Evolutionary conservation across 2,113 vertebrate genomes (phyloP), one percentile per base, ranked within the genome.

Genomic region (Oxygymnocypris stewartii): DNA sequence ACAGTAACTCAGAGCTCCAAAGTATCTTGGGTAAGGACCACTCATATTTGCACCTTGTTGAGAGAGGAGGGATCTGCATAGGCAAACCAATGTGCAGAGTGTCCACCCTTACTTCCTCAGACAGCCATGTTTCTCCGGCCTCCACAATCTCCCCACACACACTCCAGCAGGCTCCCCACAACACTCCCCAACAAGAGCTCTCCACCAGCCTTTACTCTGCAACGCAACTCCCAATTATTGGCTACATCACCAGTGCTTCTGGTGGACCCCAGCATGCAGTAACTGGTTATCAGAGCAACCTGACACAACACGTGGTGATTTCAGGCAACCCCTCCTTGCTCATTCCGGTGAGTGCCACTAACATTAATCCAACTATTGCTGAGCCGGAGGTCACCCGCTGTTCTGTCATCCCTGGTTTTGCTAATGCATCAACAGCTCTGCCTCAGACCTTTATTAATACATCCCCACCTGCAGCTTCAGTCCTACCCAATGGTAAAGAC

Each of bases 241-340:
- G 97, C 88, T 99, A 98, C 90, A 96, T 98, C 93, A 97, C 94
- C 84, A 94, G 93, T 73, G 44, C 88, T 76, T 74, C 88, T 59
- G 82, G 89, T 40, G 93, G 80, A 11, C 78, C 94, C 76, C 94
- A 94, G 90, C 97, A 88, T 79, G 96, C 89, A n/a, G 92, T 93
- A 86, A 88, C 75, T 65, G 96, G 97, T 75, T 99, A 99, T 86
- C 97, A 96, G 1, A 88, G 96, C 89, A 93, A 95, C 85, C 95
- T 99, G 88, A 96, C 97, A 0, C 98, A 97, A 92, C 98, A 99
- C 91, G 93, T 99, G 90, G 96, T 99, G 87, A 98, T 99, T 92
- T 97, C 97, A 0, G 97, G 97, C 85, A 95, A 96, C 37, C 98
- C 98, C 92, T 97, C 98, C 82, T 95, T 99, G 85, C 96, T 99